These are phyloP conservation scores for Haliclona indistincta DNA, from an alignment of 37 sponge, comb jelly and placozoan genomes.

Conservation along the genomic window DNA sequence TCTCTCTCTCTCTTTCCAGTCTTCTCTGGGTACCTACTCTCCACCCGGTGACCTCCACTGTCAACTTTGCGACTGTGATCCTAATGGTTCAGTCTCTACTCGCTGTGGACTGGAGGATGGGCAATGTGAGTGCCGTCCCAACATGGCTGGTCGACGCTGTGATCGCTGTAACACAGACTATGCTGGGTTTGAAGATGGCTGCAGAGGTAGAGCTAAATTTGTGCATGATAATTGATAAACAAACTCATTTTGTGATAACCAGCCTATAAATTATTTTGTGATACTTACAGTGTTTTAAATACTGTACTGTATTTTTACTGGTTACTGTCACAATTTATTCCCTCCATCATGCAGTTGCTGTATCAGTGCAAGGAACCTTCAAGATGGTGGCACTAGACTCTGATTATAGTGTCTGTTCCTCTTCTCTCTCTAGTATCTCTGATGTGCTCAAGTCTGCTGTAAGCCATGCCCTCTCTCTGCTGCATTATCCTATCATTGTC, in stretches of 20 bases:
- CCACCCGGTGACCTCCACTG: slow-evolving; percentile 34
- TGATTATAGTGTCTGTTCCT: neutral
- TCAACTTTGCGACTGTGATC: slow-evolving; percentile 47
- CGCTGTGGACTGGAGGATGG: slow-evolving; percentile 21
- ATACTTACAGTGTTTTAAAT: no score
- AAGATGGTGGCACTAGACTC: neutral
- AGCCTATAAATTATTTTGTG: no score
- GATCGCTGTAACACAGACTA: slow-evolving; percentile 22
- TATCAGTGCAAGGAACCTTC: slow-evolving; percentile 12
- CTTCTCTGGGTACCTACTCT: neutral
- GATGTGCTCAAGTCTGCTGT: neutral
- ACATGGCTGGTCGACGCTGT: slow-evolving; percentile 31
- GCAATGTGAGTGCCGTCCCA: slow-evolving; percentile 28
- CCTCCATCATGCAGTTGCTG: slow-evolving; percentile 25
- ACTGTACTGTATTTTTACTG: neutral
- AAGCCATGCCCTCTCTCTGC: neutral
- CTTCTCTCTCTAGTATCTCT: neutral
- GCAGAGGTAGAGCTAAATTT: slow-evolving; percentile 27
- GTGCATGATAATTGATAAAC: no score
- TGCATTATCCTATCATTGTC: no score
- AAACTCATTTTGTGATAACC: neutral
- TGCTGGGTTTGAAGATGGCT: slow-evolving; percentile 31
- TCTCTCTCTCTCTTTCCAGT: neutral
- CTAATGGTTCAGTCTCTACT: slow-evolving; percentile 16
- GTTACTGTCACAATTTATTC: neutral